phyloP scores from a whole-genome alignment of 2,113 vertebrate genomes.

The Anser cygnoides region DNA sequence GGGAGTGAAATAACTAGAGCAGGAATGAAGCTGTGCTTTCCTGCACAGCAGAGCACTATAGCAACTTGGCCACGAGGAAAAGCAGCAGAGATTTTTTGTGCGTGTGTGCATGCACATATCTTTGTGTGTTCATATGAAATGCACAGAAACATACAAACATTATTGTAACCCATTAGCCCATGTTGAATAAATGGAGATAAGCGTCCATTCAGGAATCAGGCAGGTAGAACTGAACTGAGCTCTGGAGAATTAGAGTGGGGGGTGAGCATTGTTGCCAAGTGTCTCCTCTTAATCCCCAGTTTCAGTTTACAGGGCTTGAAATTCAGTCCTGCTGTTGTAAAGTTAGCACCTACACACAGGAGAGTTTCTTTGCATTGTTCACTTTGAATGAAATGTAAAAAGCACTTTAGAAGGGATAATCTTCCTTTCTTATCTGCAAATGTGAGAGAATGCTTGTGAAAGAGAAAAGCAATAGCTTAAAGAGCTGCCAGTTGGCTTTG shows the following conservation, averaged over 20 bases:
- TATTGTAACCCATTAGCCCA: background rate
- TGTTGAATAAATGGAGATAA: background rate
- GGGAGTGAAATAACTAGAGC: slow-evolving; percentile 65
- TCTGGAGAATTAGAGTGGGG: background rate
- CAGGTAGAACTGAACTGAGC: background rate
- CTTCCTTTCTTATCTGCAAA: background rate
- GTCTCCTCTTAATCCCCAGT: background rate
- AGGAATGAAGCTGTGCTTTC: slow-evolving; percentile 38
- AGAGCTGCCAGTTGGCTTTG: background rate
- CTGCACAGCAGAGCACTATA: background rate
- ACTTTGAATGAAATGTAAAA: background rate
- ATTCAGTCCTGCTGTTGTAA: background rate
- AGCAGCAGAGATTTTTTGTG: background rate
- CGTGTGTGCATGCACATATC: background rate
- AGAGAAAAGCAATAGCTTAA: background rate
- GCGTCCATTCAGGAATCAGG: background rate
- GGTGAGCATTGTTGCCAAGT: background rate
- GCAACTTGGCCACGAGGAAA: background rate
- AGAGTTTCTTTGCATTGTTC: background rate
- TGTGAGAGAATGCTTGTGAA: background rate
- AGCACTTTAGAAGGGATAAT: background rate
- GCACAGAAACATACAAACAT: no score
- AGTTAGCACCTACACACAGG: background rate
- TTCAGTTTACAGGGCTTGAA: background rate
- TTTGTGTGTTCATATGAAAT: background rate